Evolutionary conservation across 2,888 invertebrate genomes (phyloP), one percentile per base, ranked within the genome.

Genomic region (Lingula anatina): DNA sequence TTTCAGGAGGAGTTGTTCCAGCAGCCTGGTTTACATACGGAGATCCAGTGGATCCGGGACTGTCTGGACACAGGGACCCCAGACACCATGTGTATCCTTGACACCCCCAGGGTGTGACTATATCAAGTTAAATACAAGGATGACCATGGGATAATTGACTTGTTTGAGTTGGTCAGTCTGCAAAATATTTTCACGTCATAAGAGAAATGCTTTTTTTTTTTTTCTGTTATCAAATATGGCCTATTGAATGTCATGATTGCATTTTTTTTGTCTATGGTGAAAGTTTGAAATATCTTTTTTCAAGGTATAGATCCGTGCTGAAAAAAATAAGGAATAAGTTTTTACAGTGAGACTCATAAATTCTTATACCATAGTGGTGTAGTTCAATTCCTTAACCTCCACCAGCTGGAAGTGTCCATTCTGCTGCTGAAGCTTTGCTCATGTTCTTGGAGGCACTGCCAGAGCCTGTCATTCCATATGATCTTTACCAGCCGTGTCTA

Each of bases 401-500:
- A 15, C 24, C 46, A 87, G 87, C 93, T 71, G 93, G 91, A 28
- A 86, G 87, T 67, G 86, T 91, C 37, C 88, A 92, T 78, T 93
- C 93, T 0, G 89, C 93, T 7, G 93, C 93, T 1, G 95, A 95
- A 79, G 86, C 91, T 2, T 79, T 96, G 53, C 77, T 96, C 44
- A 77, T 94, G 45, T 84, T 96, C 56, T 78, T 96, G 47, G 92
- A 94, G 70, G 88, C 90, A 52, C 87, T 93, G 7, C 85, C 89
- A 18, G 91, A 95, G 66, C 92, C 96, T 1, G 85, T 96, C 40
- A 86, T 96, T 64, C 92, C 94, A 35, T 90, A 84, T 70, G 85
- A 85, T 65, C 80, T 90, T 27, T 90, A 90, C 66, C 84, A 85
- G 15, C 84, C 85, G 24, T 90, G 92, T 70, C 80, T 94, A 50